Percentiles rank a stretch among this genome's conserved stretches.
phyloP scores from a whole-genome alignment of 1,140 invertebrate species.

The Penaeus chinensis region DNA sequence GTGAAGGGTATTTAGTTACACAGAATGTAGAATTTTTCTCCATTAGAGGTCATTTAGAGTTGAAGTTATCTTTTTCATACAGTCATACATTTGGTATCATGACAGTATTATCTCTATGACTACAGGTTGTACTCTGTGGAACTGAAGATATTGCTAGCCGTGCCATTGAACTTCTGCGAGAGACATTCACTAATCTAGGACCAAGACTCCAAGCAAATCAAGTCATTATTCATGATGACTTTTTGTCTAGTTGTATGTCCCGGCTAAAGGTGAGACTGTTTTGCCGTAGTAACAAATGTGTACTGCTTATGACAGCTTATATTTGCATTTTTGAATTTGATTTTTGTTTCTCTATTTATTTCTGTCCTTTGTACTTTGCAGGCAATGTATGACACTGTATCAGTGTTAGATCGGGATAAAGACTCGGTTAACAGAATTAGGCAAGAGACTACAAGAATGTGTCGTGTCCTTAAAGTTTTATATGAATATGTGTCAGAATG shows the following conservation, averaged over 20 bases:
- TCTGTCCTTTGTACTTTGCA: conserved; percentile 87
- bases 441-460: conserved; percentile 89
- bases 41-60: not conserved
- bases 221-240: conserved; percentile 87
- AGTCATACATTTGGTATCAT: no score
- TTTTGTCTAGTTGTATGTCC: conserved; percentile 89
- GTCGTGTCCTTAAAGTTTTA: conserved; percentile 92
- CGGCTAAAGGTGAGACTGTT: conserved; percentile 80
- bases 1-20: not conserved
- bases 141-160: conserved; percentile 91
- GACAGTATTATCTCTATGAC: no score
- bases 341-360: conserved; percentile 86
- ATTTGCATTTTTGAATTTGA: not conserved
- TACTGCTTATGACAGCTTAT: not conserved
- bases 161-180: conserved; percentile 90
- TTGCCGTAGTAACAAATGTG: not conserved
- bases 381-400: conserved; percentile 82
- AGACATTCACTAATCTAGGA: conserved; percentile 93
- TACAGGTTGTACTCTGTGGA: conserved; percentile 85
- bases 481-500: conserved; percentile 96
- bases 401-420: conserved; percentile 73
- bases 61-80: no score
- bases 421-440: conserved; percentile 72
- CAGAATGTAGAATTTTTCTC: not conserved
- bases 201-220: conserved; percentile 82